Evolutionary conservation across 2,888 invertebrate genomes (phyloP).

Genomic region (Catocala fraxini): DNA sequence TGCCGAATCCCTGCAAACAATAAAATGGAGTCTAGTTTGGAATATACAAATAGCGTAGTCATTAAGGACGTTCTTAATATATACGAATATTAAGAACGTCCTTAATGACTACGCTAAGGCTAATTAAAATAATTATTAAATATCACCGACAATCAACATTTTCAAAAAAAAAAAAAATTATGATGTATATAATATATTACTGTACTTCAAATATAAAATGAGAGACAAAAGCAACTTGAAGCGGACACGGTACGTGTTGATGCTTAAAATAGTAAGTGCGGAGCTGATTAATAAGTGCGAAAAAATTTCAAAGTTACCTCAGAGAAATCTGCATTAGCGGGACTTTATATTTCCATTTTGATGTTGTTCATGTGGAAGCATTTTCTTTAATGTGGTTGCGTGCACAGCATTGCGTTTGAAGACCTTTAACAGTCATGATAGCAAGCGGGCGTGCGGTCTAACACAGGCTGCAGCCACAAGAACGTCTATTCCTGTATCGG

Average conservation of each 20-base stretch:
- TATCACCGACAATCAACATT: too few relatives aligned
- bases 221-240: constrained; percentile 1
- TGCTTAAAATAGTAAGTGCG: background rate
- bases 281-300: constrained; percentile 6
- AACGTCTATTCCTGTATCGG: constrained; percentile 38
- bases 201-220: background rate
- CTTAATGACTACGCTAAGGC: constrained; percentile 1
- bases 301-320: constrained; percentile 2
- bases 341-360: constrained; percentile 5
- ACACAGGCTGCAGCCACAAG: constrained; percentile 35
- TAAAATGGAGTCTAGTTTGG: constrained; percentile 34
- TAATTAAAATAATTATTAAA: background rate
- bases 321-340: constrained; percentile 1
- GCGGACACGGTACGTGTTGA: background rate
- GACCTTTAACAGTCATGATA: constrained; percentile 29
- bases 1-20: constrained; percentile 55
- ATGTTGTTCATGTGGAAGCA: constrained; percentile 5
- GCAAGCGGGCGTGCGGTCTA: constrained; percentile 29
- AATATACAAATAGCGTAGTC: constrained; percentile 26
- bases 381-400: constrained; percentile 19
- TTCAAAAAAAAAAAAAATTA: background rate
- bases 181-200: background rate
- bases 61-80: too few relatives aligned
- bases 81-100: constrained; percentile 3
- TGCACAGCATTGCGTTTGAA: constrained; percentile 29